Conservation (phyloP, 2,888 invertebrate species). For the Sturmia bella region DNA sequence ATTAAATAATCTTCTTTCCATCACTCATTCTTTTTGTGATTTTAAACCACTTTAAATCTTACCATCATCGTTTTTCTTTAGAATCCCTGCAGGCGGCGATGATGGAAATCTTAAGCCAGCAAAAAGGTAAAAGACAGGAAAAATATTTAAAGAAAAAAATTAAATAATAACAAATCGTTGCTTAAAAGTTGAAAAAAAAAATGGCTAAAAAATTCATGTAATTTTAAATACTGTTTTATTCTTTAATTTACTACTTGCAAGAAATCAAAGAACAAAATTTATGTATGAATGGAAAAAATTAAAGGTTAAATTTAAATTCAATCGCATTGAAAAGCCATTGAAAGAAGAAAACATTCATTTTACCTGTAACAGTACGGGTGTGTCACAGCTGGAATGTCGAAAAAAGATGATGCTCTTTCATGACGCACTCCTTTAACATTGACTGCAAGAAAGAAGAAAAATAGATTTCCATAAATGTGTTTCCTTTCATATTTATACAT, state of each 20-base stretch:
- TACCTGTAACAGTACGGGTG: constrained; percentile 82
- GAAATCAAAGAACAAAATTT: no score
- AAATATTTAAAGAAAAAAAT: constrained; percentile 36
- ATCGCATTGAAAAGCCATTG: neutral
- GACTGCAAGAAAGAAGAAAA: constrained; percentile 74
- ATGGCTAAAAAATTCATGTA: no score
- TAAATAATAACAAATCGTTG: constrained; percentile 26
- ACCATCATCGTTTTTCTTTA: constrained; percentile 81
- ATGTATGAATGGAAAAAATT: neutral
- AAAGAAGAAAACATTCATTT: constrained; percentile 60
- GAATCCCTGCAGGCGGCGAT: constrained; percentile 79
- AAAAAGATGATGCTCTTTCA: constrained; percentile 82
- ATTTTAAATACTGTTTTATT: no score
- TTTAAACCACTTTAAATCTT: constrained; percentile 73
- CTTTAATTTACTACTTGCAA: neutral
- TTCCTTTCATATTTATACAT: constrained; percentile 51
- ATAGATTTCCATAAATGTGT: constrained; percentile 43
- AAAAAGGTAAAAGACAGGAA: constrained; percentile 40
- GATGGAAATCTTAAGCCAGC: constrained; percentile 74
- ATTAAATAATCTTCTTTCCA: constrained; percentile 18
- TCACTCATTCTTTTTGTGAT: constrained; percentile 44
- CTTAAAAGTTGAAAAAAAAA: constrained; percentile 9
- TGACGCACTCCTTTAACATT: constrained; percentile 82
- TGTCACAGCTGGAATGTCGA: constrained; percentile 82
- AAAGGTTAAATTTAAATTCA: constrained; percentile 39